Conservation (phyloP, 2,113 vertebrate genomes). For the Cololabis saira region DNA sequence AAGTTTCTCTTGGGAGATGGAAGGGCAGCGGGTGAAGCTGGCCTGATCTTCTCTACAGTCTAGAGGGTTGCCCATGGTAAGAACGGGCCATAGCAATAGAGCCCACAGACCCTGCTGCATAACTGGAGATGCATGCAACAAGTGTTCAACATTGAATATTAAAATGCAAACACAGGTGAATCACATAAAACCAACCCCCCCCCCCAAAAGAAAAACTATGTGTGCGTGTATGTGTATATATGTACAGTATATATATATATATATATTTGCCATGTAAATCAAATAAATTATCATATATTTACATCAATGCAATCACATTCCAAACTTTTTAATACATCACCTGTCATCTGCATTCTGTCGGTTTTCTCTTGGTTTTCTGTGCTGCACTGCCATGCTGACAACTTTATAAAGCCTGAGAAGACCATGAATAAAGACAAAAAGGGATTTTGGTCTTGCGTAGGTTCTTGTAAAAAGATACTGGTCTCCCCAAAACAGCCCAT, state of each 20-base stretch:
- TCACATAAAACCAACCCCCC: not conserved
- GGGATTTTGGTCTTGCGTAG: constrained; percentile 37
- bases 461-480: constrained; percentile 53
- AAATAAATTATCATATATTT: not conserved
- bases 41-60: constrained; percentile 73
- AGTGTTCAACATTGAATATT: constrained; percentile 5
- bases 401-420: constrained; percentile 61
- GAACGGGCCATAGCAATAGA: constrained; percentile 55
- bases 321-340: constrained; percentile 32
- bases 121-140: constrained; percentile 37
- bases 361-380: constrained; percentile 14
- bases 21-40: constrained; percentile 57
- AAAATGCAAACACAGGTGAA: not conserved
- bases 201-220: too few relatives aligned
- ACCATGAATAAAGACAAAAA: constrained; percentile 57
- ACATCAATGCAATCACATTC: not conserved
- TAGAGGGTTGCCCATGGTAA: constrained; percentile 54
- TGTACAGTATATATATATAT: too few relatives aligned
- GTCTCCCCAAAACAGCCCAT: constrained; percentile 16
- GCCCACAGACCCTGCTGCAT: constrained; percentile 41
- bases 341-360: constrained; percentile 65
- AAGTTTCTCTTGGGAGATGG: constrained; percentile 82
- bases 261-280: too few relatives aligned
- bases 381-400: not conserved
- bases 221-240: too few relatives aligned